Evolutionary conservation across 2,888 invertebrate species (phyloP).

Genomic region (Nephrotoma guestfalica): DNA sequence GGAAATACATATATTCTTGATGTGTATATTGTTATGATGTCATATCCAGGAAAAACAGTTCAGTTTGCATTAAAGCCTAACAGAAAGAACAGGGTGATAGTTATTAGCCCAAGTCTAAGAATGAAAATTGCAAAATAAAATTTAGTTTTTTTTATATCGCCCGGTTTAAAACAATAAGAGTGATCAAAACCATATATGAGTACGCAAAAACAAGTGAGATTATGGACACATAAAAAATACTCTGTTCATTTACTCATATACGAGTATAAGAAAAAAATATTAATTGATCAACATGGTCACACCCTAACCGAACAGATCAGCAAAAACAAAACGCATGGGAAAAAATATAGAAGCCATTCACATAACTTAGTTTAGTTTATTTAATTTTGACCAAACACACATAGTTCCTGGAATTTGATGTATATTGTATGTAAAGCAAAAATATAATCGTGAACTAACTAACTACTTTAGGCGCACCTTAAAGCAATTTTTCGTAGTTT

Average conservation of each 20-base stretch:
- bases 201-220: no score
- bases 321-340: background rate
- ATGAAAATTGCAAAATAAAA: no score
- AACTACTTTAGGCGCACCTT: background rate
- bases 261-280: background rate
- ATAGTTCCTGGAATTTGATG: background rate
- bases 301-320: background rate
- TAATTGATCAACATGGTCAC: background rate
- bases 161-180: no score
- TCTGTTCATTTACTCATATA: no score
- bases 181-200: no score
- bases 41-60: background rate
- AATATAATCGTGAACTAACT: background rate
- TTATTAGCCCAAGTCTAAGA: no score
- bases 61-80: background rate
- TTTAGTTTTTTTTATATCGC: no score
- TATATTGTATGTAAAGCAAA: background rate
- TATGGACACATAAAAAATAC: no score
- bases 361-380: background rate
- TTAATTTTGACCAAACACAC: background rate
- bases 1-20: background rate
- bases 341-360: background rate
- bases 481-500: background rate
- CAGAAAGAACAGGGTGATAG: no score
- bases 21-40: background rate